Percentiles rank a stretch among this genome's conserved stretches.
Conservation (phyloP, 2,797 vertebrate species). For the Mormyrus proboscirostris region DNA sequence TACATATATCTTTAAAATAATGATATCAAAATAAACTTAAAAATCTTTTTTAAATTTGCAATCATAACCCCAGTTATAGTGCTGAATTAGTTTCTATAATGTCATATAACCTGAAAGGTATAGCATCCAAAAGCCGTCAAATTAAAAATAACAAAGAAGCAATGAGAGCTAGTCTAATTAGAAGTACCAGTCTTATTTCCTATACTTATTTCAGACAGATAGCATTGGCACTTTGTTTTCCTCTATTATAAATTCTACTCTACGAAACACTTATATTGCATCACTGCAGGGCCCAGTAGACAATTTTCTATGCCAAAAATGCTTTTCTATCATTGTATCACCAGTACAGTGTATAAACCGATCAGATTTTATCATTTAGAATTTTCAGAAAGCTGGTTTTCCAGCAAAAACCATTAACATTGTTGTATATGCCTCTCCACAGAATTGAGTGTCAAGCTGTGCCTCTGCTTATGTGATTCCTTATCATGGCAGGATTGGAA, state of each 20-base stretch:
- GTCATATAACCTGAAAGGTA: background rate
- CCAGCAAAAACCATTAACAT: background rate
- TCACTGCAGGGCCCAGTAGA: no score
- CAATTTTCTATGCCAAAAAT: no score
- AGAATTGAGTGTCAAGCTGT: background rate
- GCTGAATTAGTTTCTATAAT: background rate
- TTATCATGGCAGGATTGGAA: background rate
- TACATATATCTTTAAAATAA: background rate
- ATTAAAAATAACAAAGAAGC: background rate
- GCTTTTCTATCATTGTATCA: background rate
- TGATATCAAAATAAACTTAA: background rate
- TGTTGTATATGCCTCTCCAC: background rate
- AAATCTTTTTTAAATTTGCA: background rate
- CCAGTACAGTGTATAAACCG: background rate
- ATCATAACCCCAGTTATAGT: background rate
- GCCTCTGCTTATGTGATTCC: background rate
- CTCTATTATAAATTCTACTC: no score
- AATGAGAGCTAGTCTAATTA: background rate
- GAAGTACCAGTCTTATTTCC: background rate
- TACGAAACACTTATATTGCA: no score
- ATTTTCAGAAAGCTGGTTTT: background rate
- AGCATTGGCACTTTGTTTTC: background rate
- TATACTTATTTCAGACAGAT: background rate
- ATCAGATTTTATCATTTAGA: background rate
- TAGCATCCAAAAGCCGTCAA: background rate